Conservation (phyloP, 2,113 vertebrate species). For the Haemorhous mexicanus region DNA sequence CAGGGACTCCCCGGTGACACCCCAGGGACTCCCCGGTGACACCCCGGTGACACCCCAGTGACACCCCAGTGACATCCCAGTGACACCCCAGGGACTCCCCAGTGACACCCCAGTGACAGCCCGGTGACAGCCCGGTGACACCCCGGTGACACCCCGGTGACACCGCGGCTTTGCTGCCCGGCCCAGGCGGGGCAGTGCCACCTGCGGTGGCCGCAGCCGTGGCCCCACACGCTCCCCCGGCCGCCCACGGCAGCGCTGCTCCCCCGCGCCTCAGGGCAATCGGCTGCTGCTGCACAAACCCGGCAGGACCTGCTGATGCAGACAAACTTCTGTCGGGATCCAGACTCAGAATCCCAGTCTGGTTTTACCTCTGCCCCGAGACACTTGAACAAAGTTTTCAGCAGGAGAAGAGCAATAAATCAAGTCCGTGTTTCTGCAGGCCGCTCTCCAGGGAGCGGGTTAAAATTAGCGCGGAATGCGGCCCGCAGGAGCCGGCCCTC, state of each 20-base stretch:
- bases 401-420: constrained; percentile 43
- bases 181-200: rapidly evolving
- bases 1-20: no score
- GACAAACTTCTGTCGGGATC: neutral
- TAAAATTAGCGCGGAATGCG: constrained; percentile 72
- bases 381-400: neutral
- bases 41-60: no score
- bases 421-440: neutral
- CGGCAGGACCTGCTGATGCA: rapidly evolving
- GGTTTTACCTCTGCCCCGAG: constrained; percentile 28
- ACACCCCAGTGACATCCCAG: no score
- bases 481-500: neutral
- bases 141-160: neutral
- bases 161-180: neutral
- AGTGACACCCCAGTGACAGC: no score
- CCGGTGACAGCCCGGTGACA: no score
- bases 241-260: neutral
- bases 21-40: no score
- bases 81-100: no score
- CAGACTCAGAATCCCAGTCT: constrained; percentile 3
- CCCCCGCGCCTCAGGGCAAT: rapidly evolving
- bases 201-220: neutral
- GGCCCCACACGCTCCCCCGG: neutral
- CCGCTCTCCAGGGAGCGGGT: neutral
- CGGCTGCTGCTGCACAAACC: neutral